A percentile compares a stretch with the other conserved stretches of the same genome.
These are phyloP conservation scores for Ceratothoa steindachneri DNA, from an alignment of 2,888 invertebrate genomes.

Conservation along the genomic window DNA sequence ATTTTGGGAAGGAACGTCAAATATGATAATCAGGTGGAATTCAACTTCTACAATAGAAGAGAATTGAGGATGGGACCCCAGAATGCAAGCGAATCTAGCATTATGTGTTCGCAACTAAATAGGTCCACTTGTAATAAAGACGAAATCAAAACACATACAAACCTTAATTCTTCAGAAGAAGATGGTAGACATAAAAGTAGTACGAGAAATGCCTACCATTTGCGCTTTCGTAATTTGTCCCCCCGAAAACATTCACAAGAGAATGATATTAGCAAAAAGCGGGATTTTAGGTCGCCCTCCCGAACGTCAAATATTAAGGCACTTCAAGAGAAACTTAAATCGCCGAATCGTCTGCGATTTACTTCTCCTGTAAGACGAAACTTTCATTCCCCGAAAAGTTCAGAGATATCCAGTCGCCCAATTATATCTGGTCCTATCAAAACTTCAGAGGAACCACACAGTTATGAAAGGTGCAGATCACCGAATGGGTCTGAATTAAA, in stretches of 20 bases:
- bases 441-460: neutral
- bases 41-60: no score
- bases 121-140: neutral
- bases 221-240: neutral
- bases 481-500: neutral
- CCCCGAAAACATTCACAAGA: neutral
- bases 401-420: neutral
- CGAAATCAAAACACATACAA: neutral
- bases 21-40: no score
- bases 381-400: neutral
- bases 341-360: neutral
- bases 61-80: conserved; percentile 5
- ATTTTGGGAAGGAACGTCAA: no score
- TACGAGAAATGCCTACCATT: neutral
- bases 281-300: neutral
- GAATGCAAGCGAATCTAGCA: neutral
- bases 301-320: neutral
- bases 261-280: neutral
- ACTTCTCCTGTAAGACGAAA: neutral
- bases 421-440: neutral
- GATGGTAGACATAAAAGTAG: neutral
- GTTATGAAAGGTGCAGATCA: neutral
- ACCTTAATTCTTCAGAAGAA: neutral
- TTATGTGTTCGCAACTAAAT: neutral
- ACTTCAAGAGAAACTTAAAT: neutral